Percentiles rank a stretch among this genome's conserved stretches.
These are phyloP conservation scores for Drosophila nannoptera DNA, from an alignment of 1,140 invertebrate species.

Conservation along the genomic window DNA sequence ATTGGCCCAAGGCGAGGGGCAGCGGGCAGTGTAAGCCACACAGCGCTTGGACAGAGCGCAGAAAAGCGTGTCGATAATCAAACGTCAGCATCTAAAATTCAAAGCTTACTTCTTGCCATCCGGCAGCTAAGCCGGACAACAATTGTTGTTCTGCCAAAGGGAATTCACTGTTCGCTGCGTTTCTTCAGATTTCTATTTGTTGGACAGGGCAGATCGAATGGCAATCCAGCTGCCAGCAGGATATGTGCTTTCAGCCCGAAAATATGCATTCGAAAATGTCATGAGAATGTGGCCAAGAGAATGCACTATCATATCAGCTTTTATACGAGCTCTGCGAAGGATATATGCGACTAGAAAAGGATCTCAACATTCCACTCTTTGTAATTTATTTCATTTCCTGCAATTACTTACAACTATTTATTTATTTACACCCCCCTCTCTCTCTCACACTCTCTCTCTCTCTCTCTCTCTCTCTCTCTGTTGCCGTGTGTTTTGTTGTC, in stretches of 20 bases:
- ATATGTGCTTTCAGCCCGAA: slow-evolving; percentile 5
- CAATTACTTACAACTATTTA: background rate
- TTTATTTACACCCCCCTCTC: background rate
- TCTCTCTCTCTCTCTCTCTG: background rate
- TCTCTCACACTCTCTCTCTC: background rate
- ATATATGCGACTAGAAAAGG: too few relatives aligned
- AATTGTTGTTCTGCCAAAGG: slow-evolving; percentile 28
- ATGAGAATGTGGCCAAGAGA: too few relatives aligned
- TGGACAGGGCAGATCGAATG: slow-evolving; percentile 9
- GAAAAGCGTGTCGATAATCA: slow-evolving; percentile 70
- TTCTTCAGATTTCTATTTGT: slow-evolving; percentile 27
- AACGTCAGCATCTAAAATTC: slow-evolving; percentile 74
- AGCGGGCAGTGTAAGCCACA: slow-evolving; percentile 6
- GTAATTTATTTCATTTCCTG: too few relatives aligned
- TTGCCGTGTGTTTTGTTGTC: slow-evolving; percentile 4
- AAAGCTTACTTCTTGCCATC: slow-evolving; percentile 58
- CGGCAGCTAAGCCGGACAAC: slow-evolving; percentile 21
- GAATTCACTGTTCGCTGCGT: slow-evolving; percentile 26
- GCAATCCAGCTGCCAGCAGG: slow-evolving; percentile 12
- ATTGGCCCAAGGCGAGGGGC: slow-evolving; percentile 31
- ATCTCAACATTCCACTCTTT: too few relatives aligned
- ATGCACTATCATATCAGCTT: too few relatives aligned
- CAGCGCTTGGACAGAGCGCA: slow-evolving; percentile 1
- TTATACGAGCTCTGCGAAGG: too few relatives aligned
- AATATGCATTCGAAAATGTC: background rate